A percentile compares a stretch with the other conserved stretches of the same genome.
These are phyloP conservation scores for Gila robusta DNA, from an alignment of 2,797 vertebrate genomes.

Conservation along the genomic window DNA sequence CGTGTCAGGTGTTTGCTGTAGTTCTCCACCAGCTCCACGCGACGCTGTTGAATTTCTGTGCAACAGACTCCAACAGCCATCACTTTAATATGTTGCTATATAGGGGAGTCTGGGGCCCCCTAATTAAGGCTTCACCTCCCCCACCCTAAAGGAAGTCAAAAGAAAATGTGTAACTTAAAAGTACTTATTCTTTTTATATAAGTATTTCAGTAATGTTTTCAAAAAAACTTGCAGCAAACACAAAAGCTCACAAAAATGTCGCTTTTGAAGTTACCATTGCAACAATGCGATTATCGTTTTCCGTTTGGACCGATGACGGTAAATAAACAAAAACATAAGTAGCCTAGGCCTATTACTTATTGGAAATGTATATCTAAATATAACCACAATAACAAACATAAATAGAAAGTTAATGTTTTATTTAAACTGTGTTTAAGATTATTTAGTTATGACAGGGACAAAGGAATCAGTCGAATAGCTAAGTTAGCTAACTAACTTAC, in stretches of 20 bases:
- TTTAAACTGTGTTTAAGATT: neutral
- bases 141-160: neutral
- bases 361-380: neutral
- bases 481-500: too few relatives aligned
- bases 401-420: neutral
- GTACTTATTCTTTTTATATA: neutral
- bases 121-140: neutral
- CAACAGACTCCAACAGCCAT: slow-evolving; percentile 62
- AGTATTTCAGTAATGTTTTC: neutral
- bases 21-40: slow-evolving; percentile 64
- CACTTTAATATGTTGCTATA: neutral
- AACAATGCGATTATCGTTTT: neutral
- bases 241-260: neutral
- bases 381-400: neutral
- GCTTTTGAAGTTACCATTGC: neutral
- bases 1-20: slow-evolving; percentile 57
- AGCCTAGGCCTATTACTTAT: neutral
- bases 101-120: neutral
- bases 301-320: too few relatives aligned
- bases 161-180: neutral
- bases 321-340: neutral
- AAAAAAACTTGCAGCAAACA: neutral
- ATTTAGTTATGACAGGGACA: neutral
- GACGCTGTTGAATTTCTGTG: slow-evolving; percentile 53
- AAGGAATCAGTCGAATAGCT: neutral